Percentiles rank a stretch among this genome's conserved stretches.
Conservation (phyloP, 2,113 vertebrate species). For the Ploceus nigricollis region DNA sequence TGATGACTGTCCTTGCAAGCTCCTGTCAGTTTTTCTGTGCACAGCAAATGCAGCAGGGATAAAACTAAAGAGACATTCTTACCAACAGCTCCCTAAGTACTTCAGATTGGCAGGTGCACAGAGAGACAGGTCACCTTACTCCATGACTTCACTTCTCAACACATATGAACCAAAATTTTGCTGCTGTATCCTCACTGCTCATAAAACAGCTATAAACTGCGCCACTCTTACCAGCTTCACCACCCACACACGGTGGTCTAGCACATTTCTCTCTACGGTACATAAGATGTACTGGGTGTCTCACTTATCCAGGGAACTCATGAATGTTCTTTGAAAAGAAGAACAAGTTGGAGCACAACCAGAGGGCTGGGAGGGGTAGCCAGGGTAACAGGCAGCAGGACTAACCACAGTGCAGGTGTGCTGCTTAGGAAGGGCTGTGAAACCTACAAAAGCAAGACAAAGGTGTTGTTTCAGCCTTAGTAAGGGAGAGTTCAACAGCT, state of each 20-base stretch:
- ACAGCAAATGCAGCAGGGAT: accelerated
- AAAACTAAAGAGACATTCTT: background rate
- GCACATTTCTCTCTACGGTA: background rate
- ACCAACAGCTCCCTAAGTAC: background rate
- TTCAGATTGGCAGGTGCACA: background rate
- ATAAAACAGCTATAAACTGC: background rate
- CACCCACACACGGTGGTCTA: accelerated
- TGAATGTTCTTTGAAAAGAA: background rate
- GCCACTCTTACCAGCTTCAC: background rate
- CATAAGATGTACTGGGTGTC: background rate
- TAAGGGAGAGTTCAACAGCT: background rate
- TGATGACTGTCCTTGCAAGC: accelerated
- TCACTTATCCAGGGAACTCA: background rate
- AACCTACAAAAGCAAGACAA: background rate
- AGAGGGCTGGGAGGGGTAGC: background rate
- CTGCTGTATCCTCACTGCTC: background rate
- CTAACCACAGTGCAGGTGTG: background rate
- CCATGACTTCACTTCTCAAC: background rate
- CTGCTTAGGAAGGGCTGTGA: background rate
- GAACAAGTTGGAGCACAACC: background rate
- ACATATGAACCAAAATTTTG: background rate
- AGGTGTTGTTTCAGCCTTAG: background rate
- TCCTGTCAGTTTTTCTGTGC: background rate
- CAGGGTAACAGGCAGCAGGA: background rate
- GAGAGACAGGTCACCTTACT: background rate